Percentiles rank a stretch among this genome's conserved stretches.
These are phyloP conservation scores for Zoanthus sansibaricus DNA, from an alignment of 92 coral and sea anemone genomes.

Conservation along the genomic window DNA sequence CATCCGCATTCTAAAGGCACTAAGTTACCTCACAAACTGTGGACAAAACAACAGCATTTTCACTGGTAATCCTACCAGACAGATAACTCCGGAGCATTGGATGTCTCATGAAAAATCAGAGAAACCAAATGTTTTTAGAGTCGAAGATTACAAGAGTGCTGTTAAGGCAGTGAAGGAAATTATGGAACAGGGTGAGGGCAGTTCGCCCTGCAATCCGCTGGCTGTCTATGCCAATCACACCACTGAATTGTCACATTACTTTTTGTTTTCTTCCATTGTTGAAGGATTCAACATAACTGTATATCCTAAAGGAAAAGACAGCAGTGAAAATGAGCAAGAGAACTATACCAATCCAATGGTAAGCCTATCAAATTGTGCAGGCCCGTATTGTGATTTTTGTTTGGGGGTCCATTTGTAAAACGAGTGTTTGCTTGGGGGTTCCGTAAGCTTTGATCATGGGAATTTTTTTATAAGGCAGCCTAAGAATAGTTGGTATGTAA, in stretches of 20 bases:
- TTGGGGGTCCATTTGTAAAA: too few relatives aligned
- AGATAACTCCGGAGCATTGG: conserved; percentile 41
- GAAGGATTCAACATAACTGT: conserved; percentile 63
- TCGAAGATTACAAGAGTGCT: conserved; percentile 65
- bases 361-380: neutral
- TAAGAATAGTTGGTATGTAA: too few relatives aligned
- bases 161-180: conserved; percentile 72
- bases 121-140: conserved; percentile 57
- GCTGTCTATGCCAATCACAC: conserved; percentile 55
- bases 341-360: neutral
- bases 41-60: conserved; percentile 71
- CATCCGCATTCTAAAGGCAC: conserved; percentile 61
- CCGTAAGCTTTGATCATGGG: too few relatives aligned
- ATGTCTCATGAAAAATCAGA: conserved; percentile 37
- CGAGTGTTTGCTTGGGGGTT: too few relatives aligned
- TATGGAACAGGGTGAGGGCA: conserved; percentile 81
- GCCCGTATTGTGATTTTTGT: too few relatives aligned
- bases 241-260: conserved; percentile 78
- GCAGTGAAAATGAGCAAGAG: neutral
- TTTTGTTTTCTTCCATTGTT: conserved; percentile 70
- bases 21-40: conserved; percentile 65
- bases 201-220: conserved; percentile 80
- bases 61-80: conserved; percentile 61
- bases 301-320: conserved; percentile 25
- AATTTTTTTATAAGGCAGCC: too few relatives aligned